phyloP scores from a whole-genome alignment of 2,888 invertebrate genomes.

The Cosmia trapezina region DNA sequence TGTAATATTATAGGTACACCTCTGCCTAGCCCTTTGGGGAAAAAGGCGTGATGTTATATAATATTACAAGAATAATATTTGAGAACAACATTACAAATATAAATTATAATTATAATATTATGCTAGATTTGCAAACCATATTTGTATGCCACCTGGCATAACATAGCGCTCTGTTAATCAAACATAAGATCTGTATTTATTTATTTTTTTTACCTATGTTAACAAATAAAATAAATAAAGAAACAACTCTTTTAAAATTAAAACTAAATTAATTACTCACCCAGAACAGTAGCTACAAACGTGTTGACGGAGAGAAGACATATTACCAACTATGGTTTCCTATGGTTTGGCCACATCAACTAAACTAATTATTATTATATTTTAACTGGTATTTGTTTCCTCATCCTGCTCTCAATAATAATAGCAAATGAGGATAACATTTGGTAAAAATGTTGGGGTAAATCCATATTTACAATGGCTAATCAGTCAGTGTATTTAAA shows the following conservation, averaged over 20 bases:
- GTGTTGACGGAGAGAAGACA: background rate
- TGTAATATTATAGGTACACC: too few relatives aligned
- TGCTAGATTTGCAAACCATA: too few relatives aligned
- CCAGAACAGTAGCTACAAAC: background rate
- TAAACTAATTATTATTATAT: constrained; percentile 24
- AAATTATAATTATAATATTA: too few relatives aligned
- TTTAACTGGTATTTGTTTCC: constrained; percentile 9
- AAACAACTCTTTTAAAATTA: background rate
- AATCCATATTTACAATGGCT: background rate
- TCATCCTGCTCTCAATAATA: background rate
- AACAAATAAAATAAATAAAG: too few relatives aligned
- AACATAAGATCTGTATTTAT: too few relatives aligned
- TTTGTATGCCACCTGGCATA: too few relatives aligned
- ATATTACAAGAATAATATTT: background rate
- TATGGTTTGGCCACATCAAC: background rate
- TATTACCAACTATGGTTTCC: background rate
- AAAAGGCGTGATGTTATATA: too few relatives aligned
- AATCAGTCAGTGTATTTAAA: background rate
- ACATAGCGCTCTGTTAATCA: too few relatives aligned
- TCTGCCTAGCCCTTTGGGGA: too few relatives aligned
- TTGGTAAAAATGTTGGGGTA: background rate
- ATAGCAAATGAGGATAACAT: constrained; percentile 1
- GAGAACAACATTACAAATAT: background rate
- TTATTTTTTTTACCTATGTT: too few relatives aligned
- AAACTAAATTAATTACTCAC: constrained; percentile 14